These are phyloP conservation scores for Macropis europaea DNA, from an alignment of 2,888 invertebrate species.

Conservation along the genomic window DNA sequence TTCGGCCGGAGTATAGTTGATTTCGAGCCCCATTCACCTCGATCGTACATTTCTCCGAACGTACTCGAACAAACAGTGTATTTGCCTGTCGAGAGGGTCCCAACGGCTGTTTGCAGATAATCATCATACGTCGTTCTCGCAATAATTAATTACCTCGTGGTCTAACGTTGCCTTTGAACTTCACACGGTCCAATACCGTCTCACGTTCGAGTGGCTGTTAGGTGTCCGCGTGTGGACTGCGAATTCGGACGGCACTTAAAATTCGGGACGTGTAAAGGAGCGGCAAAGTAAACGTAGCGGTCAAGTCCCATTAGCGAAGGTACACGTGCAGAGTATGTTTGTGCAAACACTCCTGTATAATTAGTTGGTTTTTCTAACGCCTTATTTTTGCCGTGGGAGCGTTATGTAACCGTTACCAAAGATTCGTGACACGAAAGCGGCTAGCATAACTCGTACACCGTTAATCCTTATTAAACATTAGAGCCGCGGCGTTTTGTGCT, in stretches of 20 bases:
- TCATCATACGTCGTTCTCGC: conserved; percentile 1
- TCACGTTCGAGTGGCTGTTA: neutral
- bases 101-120: neutral
- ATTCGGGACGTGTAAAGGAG: conserved; percentile 37
- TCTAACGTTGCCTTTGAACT: neutral
- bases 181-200: neutral
- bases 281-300: conserved; percentile 44
- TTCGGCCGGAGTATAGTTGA: no score
- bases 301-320: conserved; percentile 25
- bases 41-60: neutral
- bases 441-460: neutral
- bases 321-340: conserved; percentile 13
- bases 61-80: conserved; percentile 13
- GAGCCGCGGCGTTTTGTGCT: neutral
- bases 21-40: neutral
- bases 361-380: conserved; percentile 34
- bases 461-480: conserved; percentile 1
- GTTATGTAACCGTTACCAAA: conserved; percentile 3
- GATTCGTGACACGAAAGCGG: neutral
- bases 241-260: conserved; percentile 38
- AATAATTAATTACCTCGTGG: conserved; percentile 11
- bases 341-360: conserved; percentile 40
- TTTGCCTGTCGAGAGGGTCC: neutral
- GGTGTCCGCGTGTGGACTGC: neutral
- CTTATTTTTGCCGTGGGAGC: conserved; percentile 1